phyloP scores from a whole-genome alignment of 2,113 vertebrate genomes.

The Peromyscus californicus region DNA sequence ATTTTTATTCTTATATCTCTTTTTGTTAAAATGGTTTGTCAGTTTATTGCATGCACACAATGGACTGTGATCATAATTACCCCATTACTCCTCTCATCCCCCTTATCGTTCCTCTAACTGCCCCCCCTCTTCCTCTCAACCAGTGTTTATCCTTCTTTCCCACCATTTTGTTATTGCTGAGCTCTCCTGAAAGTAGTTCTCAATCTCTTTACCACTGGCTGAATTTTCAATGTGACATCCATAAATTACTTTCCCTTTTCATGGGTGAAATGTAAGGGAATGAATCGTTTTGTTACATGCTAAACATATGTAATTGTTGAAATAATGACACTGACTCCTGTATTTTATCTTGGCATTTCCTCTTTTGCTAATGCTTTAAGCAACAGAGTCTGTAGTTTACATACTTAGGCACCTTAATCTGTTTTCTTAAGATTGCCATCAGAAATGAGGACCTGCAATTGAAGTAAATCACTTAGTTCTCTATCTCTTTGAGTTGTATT shows the following conservation, averaged over 20 bases:
- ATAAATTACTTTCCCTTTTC: background rate
- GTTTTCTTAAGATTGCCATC: background rate
- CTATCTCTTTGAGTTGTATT: background rate
- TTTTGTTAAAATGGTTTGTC: background rate
- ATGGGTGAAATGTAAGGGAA: background rate
- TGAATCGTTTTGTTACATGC: background rate
- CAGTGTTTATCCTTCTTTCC: background rate
- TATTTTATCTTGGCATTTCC: background rate
- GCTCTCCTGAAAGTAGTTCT: background rate
- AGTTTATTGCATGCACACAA: background rate
- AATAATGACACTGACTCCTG: background rate
- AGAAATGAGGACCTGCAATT: background rate
- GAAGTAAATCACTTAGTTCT: background rate
- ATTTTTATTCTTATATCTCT: background rate
- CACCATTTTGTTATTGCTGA: background rate
- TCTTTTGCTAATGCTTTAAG: background rate
- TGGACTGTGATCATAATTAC: background rate
- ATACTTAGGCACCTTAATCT: background rate
- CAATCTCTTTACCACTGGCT: background rate
- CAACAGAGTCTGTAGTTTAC: background rate
- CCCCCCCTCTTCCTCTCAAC: background rate
- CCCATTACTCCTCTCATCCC: background rate
- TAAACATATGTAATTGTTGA: background rate
- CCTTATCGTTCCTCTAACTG: background rate
- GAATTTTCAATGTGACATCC: background rate